phyloP scores from a whole-genome alignment of 2,113 vertebrate genomes.

The Perca fluviatilis region DNA sequence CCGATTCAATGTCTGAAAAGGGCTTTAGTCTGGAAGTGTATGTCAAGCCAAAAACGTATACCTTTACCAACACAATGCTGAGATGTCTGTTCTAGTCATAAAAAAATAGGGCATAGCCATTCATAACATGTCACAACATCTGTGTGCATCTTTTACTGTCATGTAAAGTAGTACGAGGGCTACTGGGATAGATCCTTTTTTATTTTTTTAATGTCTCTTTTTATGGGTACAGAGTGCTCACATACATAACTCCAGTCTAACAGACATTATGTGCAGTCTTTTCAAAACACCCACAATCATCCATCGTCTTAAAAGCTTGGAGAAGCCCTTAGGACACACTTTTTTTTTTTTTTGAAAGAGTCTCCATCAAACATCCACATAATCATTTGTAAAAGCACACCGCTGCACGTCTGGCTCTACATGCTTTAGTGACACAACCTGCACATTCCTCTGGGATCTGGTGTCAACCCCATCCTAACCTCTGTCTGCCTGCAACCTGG shows the following conservation, averaged over 20 bases:
- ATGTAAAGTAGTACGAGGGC: constrained; percentile 34
- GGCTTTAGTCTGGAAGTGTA: background rate
- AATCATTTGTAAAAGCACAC: constrained; percentile 69
- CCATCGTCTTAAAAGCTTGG: constrained; percentile 63
- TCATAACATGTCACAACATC: constrained; percentile 7
- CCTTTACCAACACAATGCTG: background rate
- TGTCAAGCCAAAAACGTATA: background rate
- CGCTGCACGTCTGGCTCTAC: constrained; percentile 49
- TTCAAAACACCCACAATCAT: constrained; percentile 73
- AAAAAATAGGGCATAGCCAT: background rate
- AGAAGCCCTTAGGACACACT: constrained; percentile 64
- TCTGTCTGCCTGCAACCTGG: constrained; percentile 46
- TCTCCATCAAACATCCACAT: constrained; percentile 62
- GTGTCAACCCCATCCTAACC: constrained; percentile 51
- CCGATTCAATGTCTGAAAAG: background rate
- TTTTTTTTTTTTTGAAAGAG: constrained; percentile 27
- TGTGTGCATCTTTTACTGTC: background rate
- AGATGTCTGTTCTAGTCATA: background rate
- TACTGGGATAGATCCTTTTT: constrained; percentile 28
- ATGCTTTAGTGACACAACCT: constrained; percentile 70
- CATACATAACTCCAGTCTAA: constrained; percentile 42
- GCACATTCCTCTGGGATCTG: constrained; percentile 74
- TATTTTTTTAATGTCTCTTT: constrained; percentile 25
- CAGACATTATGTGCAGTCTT: constrained; percentile 56
- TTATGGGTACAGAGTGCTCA: constrained; percentile 26